Evolutionary conservation across 2,113 vertebrate genomes (phyloP), one percentile per base, ranked within the genome.

Genomic region (Syngnathus typhle): DNA sequence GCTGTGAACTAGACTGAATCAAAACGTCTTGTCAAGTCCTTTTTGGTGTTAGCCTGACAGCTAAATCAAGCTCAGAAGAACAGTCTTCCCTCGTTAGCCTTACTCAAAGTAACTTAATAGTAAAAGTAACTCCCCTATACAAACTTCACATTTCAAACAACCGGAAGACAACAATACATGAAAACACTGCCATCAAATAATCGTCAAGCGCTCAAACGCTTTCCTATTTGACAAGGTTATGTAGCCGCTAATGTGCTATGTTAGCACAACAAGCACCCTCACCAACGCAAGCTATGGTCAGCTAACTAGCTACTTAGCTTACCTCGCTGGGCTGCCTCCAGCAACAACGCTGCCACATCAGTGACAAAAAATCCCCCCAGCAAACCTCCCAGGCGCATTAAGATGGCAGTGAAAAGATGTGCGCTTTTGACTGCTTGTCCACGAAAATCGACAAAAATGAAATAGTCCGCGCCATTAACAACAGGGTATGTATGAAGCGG

Each of bases 401-500:
- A 62, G 60, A 27, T 16, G 23, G 5, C 37, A 12, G 51, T 55
- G 69, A 49, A 36, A 43, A 44, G 70, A 74, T 62, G 38, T 59
- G 27, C 70, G 75, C 67, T 76, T 83, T 23, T n/a, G 23, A 58
- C 62, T 47, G 68, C 61, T 72, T 23, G 66, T 46, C n/a, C 63
- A 46, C 72, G 23, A 87, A 80, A 87, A 85, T 76, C 78, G 74
- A 77, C 66, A 76, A 72, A 73, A 78, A 77, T 72, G 46, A 77
- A 65, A 75, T 49, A 65, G 73, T 27, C 76, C 69, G 78, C 75
- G 83, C 77, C 84, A 84, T 87, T 90, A 90, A 89, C 87, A 88
- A 90, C 88, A 88, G 82, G 86, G 83, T 83, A 80, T 85, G 79
- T 85, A 84, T 84, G 83, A 70, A 87, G 83, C 83, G 81, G 77